These are phyloP conservation scores for Coilia nasus DNA, from an alignment of 2,797 vertebrate genomes.

Conservation along the genomic window DNA sequence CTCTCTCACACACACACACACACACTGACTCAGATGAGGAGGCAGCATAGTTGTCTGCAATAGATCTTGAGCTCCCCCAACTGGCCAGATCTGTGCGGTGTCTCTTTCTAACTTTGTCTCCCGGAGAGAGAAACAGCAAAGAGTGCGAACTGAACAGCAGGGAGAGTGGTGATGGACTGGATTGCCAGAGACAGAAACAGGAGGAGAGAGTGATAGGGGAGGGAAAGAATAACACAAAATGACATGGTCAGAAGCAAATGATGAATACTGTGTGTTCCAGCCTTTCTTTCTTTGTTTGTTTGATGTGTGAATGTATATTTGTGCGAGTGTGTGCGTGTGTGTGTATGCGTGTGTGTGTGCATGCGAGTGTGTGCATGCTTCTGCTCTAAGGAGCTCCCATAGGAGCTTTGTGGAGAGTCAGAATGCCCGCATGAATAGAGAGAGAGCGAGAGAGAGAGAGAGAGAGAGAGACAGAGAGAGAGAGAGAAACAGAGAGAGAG, in stretches of 20 bases:
- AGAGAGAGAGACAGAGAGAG: no score
- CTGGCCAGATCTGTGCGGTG: background rate
- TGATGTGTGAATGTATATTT: background rate
- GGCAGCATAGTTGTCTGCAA: background rate
- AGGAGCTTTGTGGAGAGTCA: background rate
- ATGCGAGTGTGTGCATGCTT: background rate
- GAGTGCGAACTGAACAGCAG: background rate
- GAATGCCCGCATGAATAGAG: background rate
- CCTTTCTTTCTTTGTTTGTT: background rate
- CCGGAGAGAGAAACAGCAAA: background rate
- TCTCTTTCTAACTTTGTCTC: background rate
- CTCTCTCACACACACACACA: background rate
- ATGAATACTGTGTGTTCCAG: background rate
- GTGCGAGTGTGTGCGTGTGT: background rate
- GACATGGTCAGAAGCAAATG: background rate
- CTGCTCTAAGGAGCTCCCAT: constrained; percentile 26
- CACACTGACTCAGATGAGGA: background rate
- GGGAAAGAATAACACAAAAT: background rate
- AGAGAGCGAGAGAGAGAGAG: no score
- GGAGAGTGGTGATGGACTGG: background rate
- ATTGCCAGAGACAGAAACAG: background rate
- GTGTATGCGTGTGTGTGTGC: background rate
- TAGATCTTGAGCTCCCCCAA: constrained; percentile 20
- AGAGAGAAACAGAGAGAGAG: no score
- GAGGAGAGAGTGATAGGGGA: background rate